Conservation (phyloP, 2,113 vertebrate species). For the Pleuronectes platessa region DNA sequence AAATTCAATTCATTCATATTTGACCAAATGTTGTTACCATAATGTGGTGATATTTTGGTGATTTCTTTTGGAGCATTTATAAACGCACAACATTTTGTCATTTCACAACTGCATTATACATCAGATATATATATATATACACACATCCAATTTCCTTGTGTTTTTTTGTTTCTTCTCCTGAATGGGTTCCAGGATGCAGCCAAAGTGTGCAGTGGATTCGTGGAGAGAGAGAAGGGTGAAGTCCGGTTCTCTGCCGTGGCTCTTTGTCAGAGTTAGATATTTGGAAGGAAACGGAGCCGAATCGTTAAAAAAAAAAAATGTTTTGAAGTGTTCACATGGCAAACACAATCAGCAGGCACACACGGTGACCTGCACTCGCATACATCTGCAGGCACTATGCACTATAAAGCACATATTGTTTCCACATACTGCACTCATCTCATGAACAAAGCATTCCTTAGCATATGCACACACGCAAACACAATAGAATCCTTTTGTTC, state of each 20-base stretch:
- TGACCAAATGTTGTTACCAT: too few species aligned
- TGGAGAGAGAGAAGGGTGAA: constrained; percentile 91
- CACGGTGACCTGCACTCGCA: constrained; percentile 40
- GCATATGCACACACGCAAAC: constrained; percentile 30
- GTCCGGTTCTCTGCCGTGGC: constrained; percentile 96
- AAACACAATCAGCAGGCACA: constrained; percentile 48
- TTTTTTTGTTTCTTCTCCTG: constrained; percentile 7
- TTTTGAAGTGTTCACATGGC: constrained; percentile 36
- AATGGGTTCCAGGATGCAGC: constrained; percentile 86
- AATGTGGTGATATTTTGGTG: too few species aligned
- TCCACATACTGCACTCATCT: constrained; percentile 42
- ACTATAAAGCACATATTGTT: constrained; percentile 62
- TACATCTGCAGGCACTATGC: constrained; percentile 67
- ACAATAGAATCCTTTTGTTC: constrained; percentile 42
- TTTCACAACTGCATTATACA: too few species aligned
- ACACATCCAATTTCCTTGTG: too few species aligned
- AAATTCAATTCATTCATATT: not conserved
- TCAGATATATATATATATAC: too few species aligned
- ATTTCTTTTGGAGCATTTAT: too few species aligned
- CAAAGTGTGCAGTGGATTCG: constrained; percentile 91
- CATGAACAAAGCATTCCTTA: constrained; percentile 55
- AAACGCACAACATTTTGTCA: too few species aligned
- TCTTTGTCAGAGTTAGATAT: constrained; percentile 85
- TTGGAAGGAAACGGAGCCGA: constrained; percentile 3
- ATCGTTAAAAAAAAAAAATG: constrained; percentile 43